A percentile compares a stretch with the other conserved stretches of the same genome.
These are phyloP conservation scores for Ornithoptera priamus DNA, from an alignment of 2,888 invertebrate species.

Conservation along the genomic window DNA sequence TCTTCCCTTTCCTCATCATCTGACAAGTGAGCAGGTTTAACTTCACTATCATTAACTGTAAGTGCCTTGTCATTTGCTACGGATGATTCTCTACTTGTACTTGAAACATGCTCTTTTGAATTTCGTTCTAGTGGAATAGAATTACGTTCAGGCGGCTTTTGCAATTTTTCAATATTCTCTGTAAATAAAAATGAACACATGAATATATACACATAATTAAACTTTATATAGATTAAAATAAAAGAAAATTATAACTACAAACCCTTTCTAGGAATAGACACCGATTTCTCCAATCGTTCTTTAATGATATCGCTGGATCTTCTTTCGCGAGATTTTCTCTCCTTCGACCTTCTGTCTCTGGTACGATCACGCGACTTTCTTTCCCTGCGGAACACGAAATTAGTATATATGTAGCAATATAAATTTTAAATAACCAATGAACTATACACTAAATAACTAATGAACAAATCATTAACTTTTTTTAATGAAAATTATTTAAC, in stretches of 20 bases:
- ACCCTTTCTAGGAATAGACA: constrained; percentile 74
- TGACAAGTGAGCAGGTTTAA: constrained; percentile 58
- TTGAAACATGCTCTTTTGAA: constrained; percentile 59
- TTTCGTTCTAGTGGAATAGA: constrained; percentile 55
- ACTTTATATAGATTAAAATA: background rate
- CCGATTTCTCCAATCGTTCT: constrained; percentile 72
- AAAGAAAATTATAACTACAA: constrained; percentile 19
- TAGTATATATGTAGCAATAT: too few relatives aligned
- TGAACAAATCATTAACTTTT: too few relatives aligned
- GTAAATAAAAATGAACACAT: constrained; percentile 31
- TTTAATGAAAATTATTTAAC: too few relatives aligned
- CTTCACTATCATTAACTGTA: constrained; percentile 51
- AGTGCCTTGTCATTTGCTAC: constrained; percentile 63
- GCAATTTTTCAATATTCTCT: constrained; percentile 65
- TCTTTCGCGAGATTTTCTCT: constrained; percentile 74
- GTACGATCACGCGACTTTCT: constrained; percentile 70
- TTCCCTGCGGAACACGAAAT: constrained; percentile 48
- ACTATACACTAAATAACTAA: too few relatives aligned
- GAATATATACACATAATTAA: background rate
- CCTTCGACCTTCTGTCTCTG: constrained; percentile 62
- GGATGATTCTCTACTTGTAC: constrained; percentile 73
- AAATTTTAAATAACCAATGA: too few relatives aligned
- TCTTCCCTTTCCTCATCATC: constrained; percentile 71
- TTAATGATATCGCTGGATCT: constrained; percentile 72
- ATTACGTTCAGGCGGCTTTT: constrained; percentile 65